Evolutionary conservation across 2,113 vertebrate species (phyloP).

Genomic region (Otus sunia): DNA sequence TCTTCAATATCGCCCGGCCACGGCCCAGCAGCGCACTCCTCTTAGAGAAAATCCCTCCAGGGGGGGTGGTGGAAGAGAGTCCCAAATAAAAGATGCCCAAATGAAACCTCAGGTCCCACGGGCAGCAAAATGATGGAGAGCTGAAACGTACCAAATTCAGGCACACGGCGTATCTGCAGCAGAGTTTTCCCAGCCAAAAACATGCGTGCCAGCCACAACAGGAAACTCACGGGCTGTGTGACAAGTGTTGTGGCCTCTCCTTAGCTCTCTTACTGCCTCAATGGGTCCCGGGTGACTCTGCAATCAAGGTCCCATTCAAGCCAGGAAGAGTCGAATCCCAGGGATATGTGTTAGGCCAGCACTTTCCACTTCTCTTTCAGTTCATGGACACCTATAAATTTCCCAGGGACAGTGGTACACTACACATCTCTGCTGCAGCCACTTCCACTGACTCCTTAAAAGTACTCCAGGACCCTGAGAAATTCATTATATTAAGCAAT

Average conservation of each 20-base stretch:
- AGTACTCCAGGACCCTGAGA: not conserved
- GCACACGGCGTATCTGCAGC: not conserved
- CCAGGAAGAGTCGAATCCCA: not conserved
- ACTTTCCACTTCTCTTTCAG: slow-evolving; percentile 32
- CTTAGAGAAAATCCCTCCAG: accelerated
- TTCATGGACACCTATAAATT: slow-evolving; percentile 6
- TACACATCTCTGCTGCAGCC: not conserved
- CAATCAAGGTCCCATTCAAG: not conserved
- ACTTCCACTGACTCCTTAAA: not conserved
- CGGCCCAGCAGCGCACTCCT: accelerated
- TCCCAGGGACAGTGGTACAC: not conserved
- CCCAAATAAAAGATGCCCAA: not conserved
- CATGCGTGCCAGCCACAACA: not conserved
- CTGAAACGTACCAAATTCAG: not conserved
- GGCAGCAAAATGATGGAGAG: not conserved
- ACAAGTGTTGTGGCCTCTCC: not conserved
- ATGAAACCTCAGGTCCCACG: not conserved
- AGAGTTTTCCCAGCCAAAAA: not conserved
- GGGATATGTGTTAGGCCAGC: not conserved
- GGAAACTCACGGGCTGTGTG: not conserved
- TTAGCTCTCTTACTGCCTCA: not conserved
- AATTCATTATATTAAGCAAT: not conserved
- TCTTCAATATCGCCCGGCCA: not conserved
- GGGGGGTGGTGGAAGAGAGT: not conserved
- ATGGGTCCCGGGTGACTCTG: not conserved